Base-by-base conservation (phyloP, 2,113 vertebrate species). In the Cettia cetti region DNA sequence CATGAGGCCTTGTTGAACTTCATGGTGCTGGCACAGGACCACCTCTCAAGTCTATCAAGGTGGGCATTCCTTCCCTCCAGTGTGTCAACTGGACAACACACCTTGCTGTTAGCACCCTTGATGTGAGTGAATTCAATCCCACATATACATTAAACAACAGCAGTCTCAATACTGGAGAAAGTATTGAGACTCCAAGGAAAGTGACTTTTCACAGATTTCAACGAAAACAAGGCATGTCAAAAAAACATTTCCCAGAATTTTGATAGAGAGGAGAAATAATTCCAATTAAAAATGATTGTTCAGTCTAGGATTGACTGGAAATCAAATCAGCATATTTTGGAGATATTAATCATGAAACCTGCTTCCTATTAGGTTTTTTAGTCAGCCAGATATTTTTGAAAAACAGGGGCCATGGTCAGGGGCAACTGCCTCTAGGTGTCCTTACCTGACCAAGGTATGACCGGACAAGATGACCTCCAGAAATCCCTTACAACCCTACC, bases 161-260 rank as follows among this genome's bases (percentile, higher is more conserved):
- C 4, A 24, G 45, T 23, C 45, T 27, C 45, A 33, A 28, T 7
- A 24, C n/a, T n/a, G n/a, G n/a, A n/a, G n/a, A n/a, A n/a, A n/a
- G n/a, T n/a, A n/a, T n/a, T n/a, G 6, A 0, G 0, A 68, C 39
- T 33, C 63, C 23, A 53, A 53, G 47, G 7, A 53, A 45, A 1
- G 13, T 26, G 31, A 35, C 18, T 60, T 44, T 39, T 23, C 28
- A 45, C 14, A 23, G 15, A 37, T 53, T 45, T 78, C 45, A 37
- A 78, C 28, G 61, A 61, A 61, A 53, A 33, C 45, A 64, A 72
- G 30, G 5, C 28, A 45, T 11, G 8, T 50, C 4, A 59, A 68
- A 79, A 50, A 89, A 68, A 18, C 19, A n/a, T n/a, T n/a, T n/a
- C n/a, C 11, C 10, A 47, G 3, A 60, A 5, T 53, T 70, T 78